A percentile compares a stretch with the other conserved stretches of the same genome.
phyloP scores from a whole-genome alignment of 2,888 invertebrate species.

The Colletes collaris region DNA sequence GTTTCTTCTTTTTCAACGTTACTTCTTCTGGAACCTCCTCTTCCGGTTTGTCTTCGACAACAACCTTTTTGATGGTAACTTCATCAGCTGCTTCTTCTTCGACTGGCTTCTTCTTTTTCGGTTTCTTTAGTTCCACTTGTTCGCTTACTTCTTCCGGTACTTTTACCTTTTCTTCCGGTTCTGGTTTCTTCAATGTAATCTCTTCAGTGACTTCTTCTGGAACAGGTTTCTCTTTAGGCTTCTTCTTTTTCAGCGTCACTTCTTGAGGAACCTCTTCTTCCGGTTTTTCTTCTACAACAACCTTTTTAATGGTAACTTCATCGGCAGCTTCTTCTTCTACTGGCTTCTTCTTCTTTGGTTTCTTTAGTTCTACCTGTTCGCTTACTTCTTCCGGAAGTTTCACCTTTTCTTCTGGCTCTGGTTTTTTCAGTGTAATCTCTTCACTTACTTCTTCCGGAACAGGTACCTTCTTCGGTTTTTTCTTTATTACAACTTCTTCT shows the following conservation, averaged over 20 bases:
- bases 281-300: constrained; percentile 64
- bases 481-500: constrained; percentile 58
- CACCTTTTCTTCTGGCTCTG: constrained; percentile 73
- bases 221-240: constrained; percentile 79
- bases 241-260: constrained; percentile 82
- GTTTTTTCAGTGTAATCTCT: constrained; percentile 36
- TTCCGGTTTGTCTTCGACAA: constrained; percentile 82
- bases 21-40: constrained; percentile 82
- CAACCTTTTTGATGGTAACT: constrained; percentile 64
- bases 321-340: constrained; percentile 81
- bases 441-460: constrained; percentile 75
- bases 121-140: constrained; percentile 71
- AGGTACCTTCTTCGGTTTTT: constrained; percentile 73
- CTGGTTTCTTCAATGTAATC: constrained; percentile 63
- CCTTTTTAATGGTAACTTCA: constrained; percentile 80
- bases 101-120: constrained; percentile 71
- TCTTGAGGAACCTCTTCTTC: constrained; percentile 63
- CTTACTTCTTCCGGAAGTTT: constrained; percentile 73
- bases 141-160: constrained; percentile 81
- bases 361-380: constrained; percentile 65
- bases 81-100: constrained; percentile 72
- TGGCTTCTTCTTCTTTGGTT: constrained; percentile 66
- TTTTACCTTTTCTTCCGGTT: constrained; percentile 74
- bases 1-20: constrained; percentile 76
- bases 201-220: constrained; percentile 62